Base-by-base conservation (phyloP, 2,888 invertebrate species). In the Dolichomitus sp. region DNA sequence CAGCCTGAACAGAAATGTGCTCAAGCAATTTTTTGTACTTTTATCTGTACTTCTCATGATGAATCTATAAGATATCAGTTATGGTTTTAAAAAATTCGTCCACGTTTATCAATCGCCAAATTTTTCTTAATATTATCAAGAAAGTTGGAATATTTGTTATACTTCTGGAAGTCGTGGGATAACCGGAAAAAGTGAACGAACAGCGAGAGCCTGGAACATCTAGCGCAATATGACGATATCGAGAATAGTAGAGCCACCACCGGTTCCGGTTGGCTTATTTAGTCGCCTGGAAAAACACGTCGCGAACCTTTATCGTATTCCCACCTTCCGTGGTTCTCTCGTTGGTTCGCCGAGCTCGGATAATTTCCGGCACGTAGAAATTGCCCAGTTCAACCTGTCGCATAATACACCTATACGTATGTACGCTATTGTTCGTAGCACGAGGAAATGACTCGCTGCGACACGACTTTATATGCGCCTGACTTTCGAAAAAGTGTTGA, bases 281-380 rank as follows among this genome's bases (percentile, higher is more conserved):
- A 83, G 80, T 69, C 81, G 73, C 75, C 40, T 83, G 85, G 69
- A 84, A 82, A 85, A 86, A 86, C 74, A 87, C 80, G 80, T 84
- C 79, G 57, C 70, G 45, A 11, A 17, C 66, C 59, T 70, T 57
- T 37, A 63, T 69, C 74, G n/a, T 59, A 61, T 17, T 68, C n/a
- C 17, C 23, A n/a, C 65, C 66, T 66, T 54, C 40, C 42, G 37
- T 4, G 50, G 19, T 75, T 65, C 63, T 23, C 66, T 48, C 73
- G 27, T 52, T 33, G 65, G n/a, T 30, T 75, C 72, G 17, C 61
- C 59, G 42, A n/a, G 52, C 27, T 65, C 50, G 68, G 63, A 68
- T 69, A 59, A 76, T 57, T 73, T 73, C 68, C 66, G 63, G 61
- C 54, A 42, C 33, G 48, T 30, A 57, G 45, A 77, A 80, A 73